Percentiles rank a stretch among this genome's conserved stretches.
Conservation (phyloP, 2,113 vertebrate species). For the Myxocyprinus asiaticus region DNA sequence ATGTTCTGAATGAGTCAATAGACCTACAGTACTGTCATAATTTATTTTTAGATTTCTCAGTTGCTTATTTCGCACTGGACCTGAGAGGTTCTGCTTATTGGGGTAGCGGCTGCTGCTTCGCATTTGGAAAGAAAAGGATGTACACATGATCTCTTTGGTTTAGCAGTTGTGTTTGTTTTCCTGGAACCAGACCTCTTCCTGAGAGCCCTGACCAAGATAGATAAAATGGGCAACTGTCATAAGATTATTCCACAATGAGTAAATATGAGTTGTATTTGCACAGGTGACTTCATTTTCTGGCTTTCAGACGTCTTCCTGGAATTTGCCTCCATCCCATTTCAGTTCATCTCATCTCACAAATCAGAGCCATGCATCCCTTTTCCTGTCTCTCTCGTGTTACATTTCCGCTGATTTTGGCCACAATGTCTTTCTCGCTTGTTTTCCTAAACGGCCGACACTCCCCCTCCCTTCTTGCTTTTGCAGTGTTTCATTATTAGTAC, state of each 20-base stretch:
- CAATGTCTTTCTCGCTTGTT: slow-evolving; percentile 81
- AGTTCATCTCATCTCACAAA: slow-evolving; percentile 58
- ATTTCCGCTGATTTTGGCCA: slow-evolving; percentile 55
- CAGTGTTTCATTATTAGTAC: slow-evolving; percentile 79
- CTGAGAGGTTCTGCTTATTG: slow-evolving; percentile 26
- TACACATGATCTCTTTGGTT: slow-evolving; percentile 22
- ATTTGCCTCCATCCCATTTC: slow-evolving; percentile 46
- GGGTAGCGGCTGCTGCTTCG: slow-evolving; percentile 11
- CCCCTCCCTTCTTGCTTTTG: slow-evolving; percentile 35
- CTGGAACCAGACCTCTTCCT: slow-evolving; percentile 36
- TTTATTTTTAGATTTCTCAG: slow-evolving; percentile 12
- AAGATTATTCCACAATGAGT: slow-evolving; percentile 48
- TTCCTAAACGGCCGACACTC: slow-evolving; percentile 76
- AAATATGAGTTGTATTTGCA: slow-evolving; percentile 55
- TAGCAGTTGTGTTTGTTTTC: slow-evolving; percentile 41
- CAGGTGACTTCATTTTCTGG: slow-evolving; percentile 55
- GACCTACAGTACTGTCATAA: neutral
- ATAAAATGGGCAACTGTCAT: slow-evolving; percentile 42
- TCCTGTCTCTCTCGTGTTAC: slow-evolving; percentile 47
- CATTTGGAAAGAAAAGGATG: slow-evolving; percentile 1
- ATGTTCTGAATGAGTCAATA: neutral
- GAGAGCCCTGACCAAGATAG: slow-evolving; percentile 36
- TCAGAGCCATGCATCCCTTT: slow-evolving; percentile 59
- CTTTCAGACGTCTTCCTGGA: slow-evolving; percentile 50
- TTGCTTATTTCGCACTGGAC: slow-evolving; percentile 18